Percentiles rank a stretch among this genome's conserved stretches.
phyloP scores from a whole-genome alignment of 2,797 vertebrate species.

The Etheostoma nigrum region DNA sequence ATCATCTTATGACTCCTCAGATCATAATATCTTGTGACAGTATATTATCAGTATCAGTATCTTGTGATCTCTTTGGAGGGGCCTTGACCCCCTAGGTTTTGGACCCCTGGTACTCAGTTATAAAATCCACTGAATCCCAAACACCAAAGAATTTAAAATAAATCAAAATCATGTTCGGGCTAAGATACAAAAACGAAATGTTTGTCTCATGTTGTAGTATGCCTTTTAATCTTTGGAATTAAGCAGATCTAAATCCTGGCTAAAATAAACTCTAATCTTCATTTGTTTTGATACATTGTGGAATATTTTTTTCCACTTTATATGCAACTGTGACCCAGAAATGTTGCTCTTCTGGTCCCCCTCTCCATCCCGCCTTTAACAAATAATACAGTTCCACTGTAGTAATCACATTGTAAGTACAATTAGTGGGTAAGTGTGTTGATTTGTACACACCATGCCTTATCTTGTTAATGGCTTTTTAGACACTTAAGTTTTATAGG shows the following conservation, averaged over 20 bases:
- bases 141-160: background rate
- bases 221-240: background rate
- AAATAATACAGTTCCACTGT: slow-evolving; percentile 1
- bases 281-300: background rate
- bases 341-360: background rate
- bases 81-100: background rate
- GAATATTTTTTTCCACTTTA: background rate
- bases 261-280: background rate
- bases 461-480: slow-evolving; percentile 79
- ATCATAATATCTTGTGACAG: background rate
- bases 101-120: background rate
- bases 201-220: background rate
- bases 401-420: slow-evolving; percentile 17
- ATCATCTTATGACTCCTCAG: background rate
- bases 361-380: background rate
- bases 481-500: slow-evolving; percentile 72
- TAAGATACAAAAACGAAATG: background rate
- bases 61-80: background rate
- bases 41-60: background rate
- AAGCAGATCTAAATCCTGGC: background rate
- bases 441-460: slow-evolving; percentile 52
- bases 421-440: slow-evolving; percentile 41
- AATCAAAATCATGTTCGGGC: background rate
- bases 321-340: background rate
- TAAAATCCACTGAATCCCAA: slow-evolving; percentile 4